Evolutionary conservation across 2,113 vertebrate species (phyloP).

Genomic region (Condylura cristata): DNA sequence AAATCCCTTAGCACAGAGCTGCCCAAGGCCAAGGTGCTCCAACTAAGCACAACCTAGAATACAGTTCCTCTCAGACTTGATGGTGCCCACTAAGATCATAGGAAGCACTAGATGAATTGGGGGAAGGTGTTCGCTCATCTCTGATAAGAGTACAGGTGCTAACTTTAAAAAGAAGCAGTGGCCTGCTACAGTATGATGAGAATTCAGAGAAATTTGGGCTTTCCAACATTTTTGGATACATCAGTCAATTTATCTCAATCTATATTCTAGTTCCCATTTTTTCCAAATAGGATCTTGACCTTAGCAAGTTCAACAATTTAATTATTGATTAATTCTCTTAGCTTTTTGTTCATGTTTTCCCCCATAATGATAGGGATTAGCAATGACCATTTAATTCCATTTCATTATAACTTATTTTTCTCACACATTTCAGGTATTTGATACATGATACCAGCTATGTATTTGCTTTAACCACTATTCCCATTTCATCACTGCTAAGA

Average conservation of each 20-base stretch:
- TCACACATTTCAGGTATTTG: background rate
- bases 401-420: background rate
- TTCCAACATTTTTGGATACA: background rate
- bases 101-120: background rate
- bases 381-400: background rate
- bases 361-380: background rate
- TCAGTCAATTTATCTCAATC: background rate
- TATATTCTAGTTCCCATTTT: background rate
- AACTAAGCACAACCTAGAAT: background rate
- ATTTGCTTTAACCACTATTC: background rate
- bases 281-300: background rate
- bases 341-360: background rate
- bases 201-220: background rate
- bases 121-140: background rate
- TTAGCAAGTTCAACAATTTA: background rate
- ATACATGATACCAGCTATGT: background rate
- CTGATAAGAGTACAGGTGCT: background rate
- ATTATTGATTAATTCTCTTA: background rate
- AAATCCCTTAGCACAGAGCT: background rate
- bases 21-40: background rate
- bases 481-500: background rate
- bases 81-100: background rate
- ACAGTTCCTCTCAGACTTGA: background rate
- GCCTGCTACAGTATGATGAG: background rate
- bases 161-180: background rate